Conservation (phyloP, 2,113 vertebrate genomes). For the Eudyptes chrysolophus region DNA sequence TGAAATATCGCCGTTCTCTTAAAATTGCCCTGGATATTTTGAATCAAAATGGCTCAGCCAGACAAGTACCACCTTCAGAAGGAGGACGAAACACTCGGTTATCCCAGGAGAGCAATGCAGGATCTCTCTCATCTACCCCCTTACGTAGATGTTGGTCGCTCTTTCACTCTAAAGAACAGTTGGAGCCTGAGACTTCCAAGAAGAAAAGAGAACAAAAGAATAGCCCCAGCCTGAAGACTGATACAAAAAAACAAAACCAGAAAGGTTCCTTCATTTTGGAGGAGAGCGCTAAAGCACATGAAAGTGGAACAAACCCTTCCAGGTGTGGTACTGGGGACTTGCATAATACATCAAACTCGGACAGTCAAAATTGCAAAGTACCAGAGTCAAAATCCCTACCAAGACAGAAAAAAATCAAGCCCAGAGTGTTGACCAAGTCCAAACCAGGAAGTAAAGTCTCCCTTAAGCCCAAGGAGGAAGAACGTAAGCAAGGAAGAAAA, state of each 20-base stretch:
- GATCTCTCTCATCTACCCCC: accelerated
- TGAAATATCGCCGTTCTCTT: conserved; percentile 70
- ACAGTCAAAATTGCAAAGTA: accelerated
- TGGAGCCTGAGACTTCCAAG: not conserved
- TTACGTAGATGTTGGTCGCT: accelerated
- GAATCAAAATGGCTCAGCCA: accelerated
- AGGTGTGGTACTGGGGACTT: accelerated
- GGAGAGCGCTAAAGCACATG: accelerated
- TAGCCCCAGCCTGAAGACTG: not conserved
- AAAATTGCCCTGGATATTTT: conserved; percentile 70
- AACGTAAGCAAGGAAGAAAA: not conserved
- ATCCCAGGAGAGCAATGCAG: not conserved
- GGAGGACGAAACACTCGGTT: accelerated
- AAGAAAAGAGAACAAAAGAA: not conserved
- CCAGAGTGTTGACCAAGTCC: not conserved
- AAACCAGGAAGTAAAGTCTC: accelerated
- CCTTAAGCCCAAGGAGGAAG: not conserved
- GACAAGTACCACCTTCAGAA: not conserved
- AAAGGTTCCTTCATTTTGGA: accelerated
- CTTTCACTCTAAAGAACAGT: accelerated
- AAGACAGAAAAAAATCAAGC: not conserved
- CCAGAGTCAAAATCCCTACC: accelerated
- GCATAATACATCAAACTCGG: accelerated
- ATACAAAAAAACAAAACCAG: accelerated
- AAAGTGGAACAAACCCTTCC: not conserved